Percentiles rank a stretch among this genome's conserved stretches.
These are phyloP conservation scores for Brachyhypopomus gauderio DNA, from an alignment of 2,113 vertebrate species.

Conservation along the genomic window DNA sequence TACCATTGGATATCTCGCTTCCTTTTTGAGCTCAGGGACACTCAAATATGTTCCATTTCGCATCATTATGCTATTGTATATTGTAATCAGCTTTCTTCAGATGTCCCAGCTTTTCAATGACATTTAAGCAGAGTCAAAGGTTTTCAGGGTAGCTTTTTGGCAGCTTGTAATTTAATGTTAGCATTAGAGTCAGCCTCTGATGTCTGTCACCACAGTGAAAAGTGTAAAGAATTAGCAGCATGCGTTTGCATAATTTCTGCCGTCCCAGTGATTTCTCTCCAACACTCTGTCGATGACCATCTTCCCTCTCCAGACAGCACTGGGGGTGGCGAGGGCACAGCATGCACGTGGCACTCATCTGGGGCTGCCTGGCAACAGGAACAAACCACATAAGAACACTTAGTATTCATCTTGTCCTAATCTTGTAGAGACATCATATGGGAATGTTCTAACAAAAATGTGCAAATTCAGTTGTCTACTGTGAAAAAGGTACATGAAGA, in stretches of 20 bases:
- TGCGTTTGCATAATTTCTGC: slow-evolving; percentile 1
- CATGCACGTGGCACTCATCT: slow-evolving; percentile 36
- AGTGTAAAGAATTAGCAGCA: slow-evolving; percentile 22
- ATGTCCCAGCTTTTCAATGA: slow-evolving; percentile 10
- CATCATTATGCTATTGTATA: slow-evolving; percentile 34
- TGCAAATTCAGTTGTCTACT: neutral
- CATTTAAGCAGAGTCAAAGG: slow-evolving; percentile 27
- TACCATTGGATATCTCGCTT: slow-evolving; percentile 18
- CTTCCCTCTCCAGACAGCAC: neutral
- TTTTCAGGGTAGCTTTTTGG: slow-evolving; percentile 16
- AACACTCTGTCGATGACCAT: neutral
- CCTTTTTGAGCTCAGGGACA: slow-evolving; percentile 19
- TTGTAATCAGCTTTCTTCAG: slow-evolving; percentile 17
- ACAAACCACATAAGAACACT: neutral
- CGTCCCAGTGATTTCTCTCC: neutral
- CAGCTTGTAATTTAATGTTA: slow-evolving; percentile 18
- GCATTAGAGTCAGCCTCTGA: slow-evolving; percentile 10
- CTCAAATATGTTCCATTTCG: neutral
- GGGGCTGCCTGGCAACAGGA: neutral
- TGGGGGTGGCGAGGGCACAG: slow-evolving; percentile 18
- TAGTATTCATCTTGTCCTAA: neutral
- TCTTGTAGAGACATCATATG: neutral
- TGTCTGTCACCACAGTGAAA: neutral
- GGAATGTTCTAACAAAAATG: neutral
- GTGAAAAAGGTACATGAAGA: slow-evolving; percentile 13